phyloP scores from a whole-genome alignment of 2,113 vertebrate genomes.

The Probosciger aterrimus region DNA sequence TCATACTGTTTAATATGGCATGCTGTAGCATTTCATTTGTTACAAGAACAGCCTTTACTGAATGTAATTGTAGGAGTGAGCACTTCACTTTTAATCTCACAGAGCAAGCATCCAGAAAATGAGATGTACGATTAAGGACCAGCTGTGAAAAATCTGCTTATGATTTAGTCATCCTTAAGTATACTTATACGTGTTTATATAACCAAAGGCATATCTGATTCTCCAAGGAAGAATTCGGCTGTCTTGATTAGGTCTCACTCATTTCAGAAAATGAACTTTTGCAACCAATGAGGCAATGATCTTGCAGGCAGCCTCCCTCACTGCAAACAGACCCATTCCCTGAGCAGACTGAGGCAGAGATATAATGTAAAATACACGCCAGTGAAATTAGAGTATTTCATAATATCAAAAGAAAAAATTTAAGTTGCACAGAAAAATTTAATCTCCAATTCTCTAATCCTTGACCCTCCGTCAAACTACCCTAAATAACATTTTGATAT shows the following conservation, averaged over 20 bases:
- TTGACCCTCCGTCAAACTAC: not conserved
- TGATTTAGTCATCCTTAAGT: not conserved
- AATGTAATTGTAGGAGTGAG: not conserved
- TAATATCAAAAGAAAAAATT: not conserved
- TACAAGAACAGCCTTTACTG: not conserved
- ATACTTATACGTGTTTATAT: not conserved
- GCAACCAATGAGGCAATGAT: not conserved
- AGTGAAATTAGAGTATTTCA: not conserved
- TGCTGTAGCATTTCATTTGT: not conserved
- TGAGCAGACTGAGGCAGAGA: not conserved
- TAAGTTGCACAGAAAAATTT: not conserved
- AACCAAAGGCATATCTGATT: not conserved
- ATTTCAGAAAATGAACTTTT: not conserved
- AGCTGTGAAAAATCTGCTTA: not conserved
- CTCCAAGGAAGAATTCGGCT: not conserved
- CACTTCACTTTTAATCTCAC: not conserved
- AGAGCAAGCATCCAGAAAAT: not conserved
- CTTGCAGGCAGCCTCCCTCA: not conserved
- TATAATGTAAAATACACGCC: not conserved
- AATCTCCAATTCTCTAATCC: not conserved
- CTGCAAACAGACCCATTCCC: not conserved
- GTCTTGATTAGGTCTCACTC: not conserved
- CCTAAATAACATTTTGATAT: not conserved
- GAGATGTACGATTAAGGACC: not conserved
- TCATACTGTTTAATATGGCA: not conserved